A percentile compares a stretch with the other conserved stretches of the same genome.
Conservation (phyloP, 2,888 invertebrate genomes). For the Ischnus inquisitorius region DNA sequence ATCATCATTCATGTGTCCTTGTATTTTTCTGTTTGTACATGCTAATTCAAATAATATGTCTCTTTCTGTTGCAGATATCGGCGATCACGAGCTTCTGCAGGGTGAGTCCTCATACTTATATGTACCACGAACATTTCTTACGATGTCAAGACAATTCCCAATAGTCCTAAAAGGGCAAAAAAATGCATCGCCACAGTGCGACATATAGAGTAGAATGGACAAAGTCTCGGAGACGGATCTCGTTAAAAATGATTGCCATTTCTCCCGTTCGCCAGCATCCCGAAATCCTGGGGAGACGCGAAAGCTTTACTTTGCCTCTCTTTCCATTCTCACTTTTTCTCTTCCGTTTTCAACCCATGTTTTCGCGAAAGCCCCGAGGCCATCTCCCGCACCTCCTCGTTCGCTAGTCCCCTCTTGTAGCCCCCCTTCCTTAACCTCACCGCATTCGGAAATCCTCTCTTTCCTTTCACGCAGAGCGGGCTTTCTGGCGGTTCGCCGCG, state of each 20-base stretch:
- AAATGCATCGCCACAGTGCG: neutral
- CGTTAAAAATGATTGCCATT: conserved; percentile 71
- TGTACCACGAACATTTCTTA: conserved; percentile 34
- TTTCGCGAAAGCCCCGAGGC: conserved; percentile 10
- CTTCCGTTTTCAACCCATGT: conserved; percentile 26
- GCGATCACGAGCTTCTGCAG: conserved; percentile 95
- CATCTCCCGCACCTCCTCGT: conserved; percentile 9
- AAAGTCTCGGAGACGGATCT: conserved; percentile 63
- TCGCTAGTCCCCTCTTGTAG: neutral
- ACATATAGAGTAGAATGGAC: conserved; percentile 8
- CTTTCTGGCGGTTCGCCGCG: conserved; percentile 15
- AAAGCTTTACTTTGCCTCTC: conserved; percentile 25
- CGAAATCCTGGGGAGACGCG: conserved; percentile 15
- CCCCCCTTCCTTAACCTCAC: too few species aligned
- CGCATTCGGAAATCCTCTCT: conserved; percentile 26
- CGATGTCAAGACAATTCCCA: conserved; percentile 28
- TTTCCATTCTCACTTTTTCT: conserved; percentile 32
- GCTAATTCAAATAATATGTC: conserved; percentile 12
- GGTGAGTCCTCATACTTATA: conserved; percentile 87
- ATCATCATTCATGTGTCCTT: neutral
- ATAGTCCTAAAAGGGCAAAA: neutral
- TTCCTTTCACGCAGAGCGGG: conserved; percentile 32
- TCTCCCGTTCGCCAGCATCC: conserved; percentile 53
- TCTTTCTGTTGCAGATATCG: conserved; percentile 91
- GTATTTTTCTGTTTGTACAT: neutral